phyloP scores from a whole-genome alignment of 2,113 vertebrate species.

The Silurus glanis region DNA sequence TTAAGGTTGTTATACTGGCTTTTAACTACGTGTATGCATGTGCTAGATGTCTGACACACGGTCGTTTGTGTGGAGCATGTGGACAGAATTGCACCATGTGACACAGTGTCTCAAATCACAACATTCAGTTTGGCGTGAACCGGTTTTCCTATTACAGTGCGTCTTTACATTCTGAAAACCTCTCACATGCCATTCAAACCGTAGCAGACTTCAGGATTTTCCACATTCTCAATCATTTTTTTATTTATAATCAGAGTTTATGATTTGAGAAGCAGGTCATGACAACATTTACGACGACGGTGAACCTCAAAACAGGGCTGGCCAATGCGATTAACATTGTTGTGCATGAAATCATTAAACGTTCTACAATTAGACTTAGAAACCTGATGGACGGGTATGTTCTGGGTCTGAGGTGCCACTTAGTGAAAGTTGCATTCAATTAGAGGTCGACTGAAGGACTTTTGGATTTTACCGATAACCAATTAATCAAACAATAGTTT shows the following conservation, averaged over 20 bases:
- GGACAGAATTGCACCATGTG: not conserved
- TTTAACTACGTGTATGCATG: not conserved
- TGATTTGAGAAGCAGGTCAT: not conserved
- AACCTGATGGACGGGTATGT: not conserved
- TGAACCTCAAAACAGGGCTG: not conserved
- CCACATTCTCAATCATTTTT: not conserved
- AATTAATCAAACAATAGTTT: too few species aligned
- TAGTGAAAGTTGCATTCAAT: not conserved
- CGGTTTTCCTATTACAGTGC: not conserved
- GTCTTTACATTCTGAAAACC: not conserved
- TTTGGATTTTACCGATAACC: too few species aligned
- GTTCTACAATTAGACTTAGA: not conserved
- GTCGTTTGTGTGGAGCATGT: not conserved
- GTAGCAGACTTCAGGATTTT: not conserved
- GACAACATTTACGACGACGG: not conserved
- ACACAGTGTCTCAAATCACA: not conserved
- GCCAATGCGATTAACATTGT: not conserved
- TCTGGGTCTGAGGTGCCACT: not conserved
- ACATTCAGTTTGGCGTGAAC: too few species aligned
- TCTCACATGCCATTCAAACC: not conserved
- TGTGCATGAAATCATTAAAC: not conserved
- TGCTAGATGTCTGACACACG: not conserved
- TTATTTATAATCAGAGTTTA: not conserved
- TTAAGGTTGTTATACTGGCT: not conserved
- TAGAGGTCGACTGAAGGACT: too few species aligned